Evolutionary conservation across 2,888 invertebrate species (phyloP).

Genomic region (Zygogramma bicolorata): DNA sequence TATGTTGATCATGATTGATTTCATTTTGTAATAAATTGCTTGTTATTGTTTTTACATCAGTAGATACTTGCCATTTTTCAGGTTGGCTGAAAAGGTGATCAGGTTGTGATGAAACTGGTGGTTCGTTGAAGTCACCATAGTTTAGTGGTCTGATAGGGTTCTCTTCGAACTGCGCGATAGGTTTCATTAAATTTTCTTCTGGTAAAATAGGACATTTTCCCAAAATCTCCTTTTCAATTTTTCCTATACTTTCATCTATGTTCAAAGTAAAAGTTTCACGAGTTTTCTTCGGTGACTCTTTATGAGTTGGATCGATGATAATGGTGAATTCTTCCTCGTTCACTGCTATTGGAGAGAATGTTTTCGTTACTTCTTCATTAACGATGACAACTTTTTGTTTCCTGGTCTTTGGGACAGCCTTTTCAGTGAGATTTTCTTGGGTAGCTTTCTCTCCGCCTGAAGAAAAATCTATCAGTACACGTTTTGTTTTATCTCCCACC

Average conservation of each 20-base stretch:
- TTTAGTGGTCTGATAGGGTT: conserved; percentile 51
- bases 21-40: conserved; percentile 60
- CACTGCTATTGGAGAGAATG: conserved; percentile 58
- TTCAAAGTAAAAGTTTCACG: conserved; percentile 58
- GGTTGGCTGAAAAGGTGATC: conserved; percentile 41
- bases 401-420: conserved; percentile 41
- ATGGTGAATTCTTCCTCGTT: conserved; percentile 61
- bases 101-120: conserved; percentile 37
- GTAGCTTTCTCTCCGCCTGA: conserved; percentile 38
- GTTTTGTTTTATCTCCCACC: conserved; percentile 50
- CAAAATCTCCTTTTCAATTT: conserved; percentile 56
- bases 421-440: conserved; percentile 31
- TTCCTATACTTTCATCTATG: conserved; percentile 54
- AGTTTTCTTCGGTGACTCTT: conserved; percentile 55
- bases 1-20: conserved; percentile 55
- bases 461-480: conserved; percentile 49
- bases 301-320: conserved; percentile 57
- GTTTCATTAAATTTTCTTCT: conserved; percentile 54
- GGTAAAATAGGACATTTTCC: conserved; percentile 55
- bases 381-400: conserved; percentile 53
- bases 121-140: conserved; percentile 53
- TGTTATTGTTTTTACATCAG: conserved; percentile 54
- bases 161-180: conserved; percentile 43
- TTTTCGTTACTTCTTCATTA: conserved; percentile 60
- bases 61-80: conserved; percentile 10